Evolutionary conservation across 2,797 vertebrate species (phyloP).

Genomic region (Sitta carolinensis): DNA sequence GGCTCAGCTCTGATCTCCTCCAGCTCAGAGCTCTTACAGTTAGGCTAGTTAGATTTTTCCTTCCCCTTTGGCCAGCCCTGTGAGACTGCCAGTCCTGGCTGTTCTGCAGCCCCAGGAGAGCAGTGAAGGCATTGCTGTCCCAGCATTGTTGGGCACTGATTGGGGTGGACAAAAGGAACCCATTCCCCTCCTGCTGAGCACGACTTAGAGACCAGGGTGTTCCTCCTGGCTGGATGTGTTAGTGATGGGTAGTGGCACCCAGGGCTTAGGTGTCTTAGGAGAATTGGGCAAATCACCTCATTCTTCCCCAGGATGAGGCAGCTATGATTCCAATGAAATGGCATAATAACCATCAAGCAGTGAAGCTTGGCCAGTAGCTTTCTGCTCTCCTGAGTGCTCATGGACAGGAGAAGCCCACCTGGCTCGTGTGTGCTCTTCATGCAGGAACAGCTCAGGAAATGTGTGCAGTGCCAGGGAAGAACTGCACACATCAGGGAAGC

Average conservation of each 20-base stretch:
- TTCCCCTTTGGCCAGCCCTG: not conserved
- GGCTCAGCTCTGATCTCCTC: not conserved
- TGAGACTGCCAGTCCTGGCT: not conserved
- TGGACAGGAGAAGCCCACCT: not conserved
- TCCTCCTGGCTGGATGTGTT: not conserved
- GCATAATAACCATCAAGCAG: not conserved
- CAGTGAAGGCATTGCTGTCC: not conserved
- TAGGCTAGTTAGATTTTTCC: conserved; percentile 17
- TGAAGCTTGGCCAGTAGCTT: not conserved
- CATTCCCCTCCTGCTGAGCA: not conserved
- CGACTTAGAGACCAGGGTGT: not conserved
- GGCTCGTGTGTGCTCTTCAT: not conserved
- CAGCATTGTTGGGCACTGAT: not conserved
- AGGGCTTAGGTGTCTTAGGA: not conserved
- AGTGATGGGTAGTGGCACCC: not conserved
- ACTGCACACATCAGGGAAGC: not conserved
- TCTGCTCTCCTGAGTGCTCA: not conserved
- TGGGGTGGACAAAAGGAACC: not conserved
- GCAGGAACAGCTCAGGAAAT: not conserved
- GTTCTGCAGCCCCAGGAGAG: not conserved
- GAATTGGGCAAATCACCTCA: not conserved
- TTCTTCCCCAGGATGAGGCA: not conserved
- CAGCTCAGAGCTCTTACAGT: not conserved
- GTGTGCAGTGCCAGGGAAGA: fast-evolving
- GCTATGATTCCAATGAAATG: not conserved